These are phyloP conservation scores for Scrobipalpa atriplicella DNA, from an alignment of 2,888 invertebrate species.

Conservation along the genomic window DNA sequence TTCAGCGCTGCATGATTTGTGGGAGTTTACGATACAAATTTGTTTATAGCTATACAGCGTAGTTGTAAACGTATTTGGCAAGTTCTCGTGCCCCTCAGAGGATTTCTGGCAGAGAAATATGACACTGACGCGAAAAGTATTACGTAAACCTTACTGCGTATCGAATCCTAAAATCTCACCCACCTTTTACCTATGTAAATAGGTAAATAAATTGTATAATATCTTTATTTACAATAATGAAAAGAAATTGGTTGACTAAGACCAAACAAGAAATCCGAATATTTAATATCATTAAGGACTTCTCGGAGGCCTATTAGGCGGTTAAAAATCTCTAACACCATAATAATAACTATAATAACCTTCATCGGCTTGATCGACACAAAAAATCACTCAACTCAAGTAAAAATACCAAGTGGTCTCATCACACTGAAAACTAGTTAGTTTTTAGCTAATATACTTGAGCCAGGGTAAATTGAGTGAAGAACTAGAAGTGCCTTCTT, in stretches of 20 bases:
- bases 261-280: too few relatives aligned
- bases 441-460: neutral
- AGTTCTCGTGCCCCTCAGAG: constrained; percentile 29
- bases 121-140: neutral
- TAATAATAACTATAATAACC: too few relatives aligned
- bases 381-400: too few relatives aligned
- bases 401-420: too few relatives aligned
- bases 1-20: constrained; percentile 52
- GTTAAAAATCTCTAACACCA: too few relatives aligned
- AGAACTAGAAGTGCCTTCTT: constrained; percentile 13
- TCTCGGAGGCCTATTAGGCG: too few relatives aligned
- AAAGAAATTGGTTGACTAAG: too few relatives aligned
- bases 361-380: too few relatives aligned
- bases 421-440: neutral
- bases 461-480: constrained; percentile 4
- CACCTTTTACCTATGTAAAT: too few relatives aligned
- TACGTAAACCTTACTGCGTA: neutral
- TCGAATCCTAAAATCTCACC: neutral
- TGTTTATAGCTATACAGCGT: constrained; percentile 34
- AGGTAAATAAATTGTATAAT: too few relatives aligned
- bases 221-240: too few relatives aligned
- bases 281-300: too few relatives aligned
- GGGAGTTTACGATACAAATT: constrained; percentile 47
- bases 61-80: constrained; percentile 36
- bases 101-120: constrained; percentile 13